Percentiles rank a stretch among this genome's conserved stretches.
Evolutionary conservation across 2,797 vertebrate genomes (phyloP).

Genomic region (Sternotherus odoratus): DNA sequence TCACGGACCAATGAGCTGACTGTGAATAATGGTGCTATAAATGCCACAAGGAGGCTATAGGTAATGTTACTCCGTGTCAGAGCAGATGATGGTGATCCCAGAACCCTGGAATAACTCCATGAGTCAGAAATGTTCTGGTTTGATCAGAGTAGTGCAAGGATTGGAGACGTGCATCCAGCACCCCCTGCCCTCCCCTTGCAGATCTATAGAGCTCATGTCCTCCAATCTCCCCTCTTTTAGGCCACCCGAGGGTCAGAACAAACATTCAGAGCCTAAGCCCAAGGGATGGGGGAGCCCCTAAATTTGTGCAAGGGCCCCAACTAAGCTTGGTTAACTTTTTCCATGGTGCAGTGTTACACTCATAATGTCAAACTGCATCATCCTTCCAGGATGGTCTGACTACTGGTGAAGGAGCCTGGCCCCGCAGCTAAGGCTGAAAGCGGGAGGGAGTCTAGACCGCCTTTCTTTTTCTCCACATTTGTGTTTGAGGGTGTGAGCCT

Average conservation of each 20-base stretch:
- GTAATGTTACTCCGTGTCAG: not conserved
- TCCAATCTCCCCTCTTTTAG: not conserved
- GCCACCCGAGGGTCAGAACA: not conserved
- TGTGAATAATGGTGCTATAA: not conserved
- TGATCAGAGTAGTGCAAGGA: not conserved
- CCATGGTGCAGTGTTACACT: not conserved
- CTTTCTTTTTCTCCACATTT: not conserved
- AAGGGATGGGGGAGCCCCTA: no score
- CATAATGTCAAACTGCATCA: not conserved
- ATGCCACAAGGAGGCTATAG: fast-evolving
- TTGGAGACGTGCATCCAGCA: not conserved
- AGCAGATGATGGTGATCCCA: not conserved
- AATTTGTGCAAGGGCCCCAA: not conserved
- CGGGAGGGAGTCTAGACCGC: no score
- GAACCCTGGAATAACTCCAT: not conserved
- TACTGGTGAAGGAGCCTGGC: not conserved
- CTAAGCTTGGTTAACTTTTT: constrained; percentile 7
- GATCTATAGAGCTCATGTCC: not conserved
- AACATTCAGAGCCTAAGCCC: not conserved
- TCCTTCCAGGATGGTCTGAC: not conserved
- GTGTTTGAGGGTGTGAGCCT: not conserved
- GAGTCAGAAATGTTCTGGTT: not conserved
- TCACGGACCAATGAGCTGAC: not conserved
- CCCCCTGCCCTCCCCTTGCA: not conserved
- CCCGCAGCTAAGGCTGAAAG: not conserved